phyloP scores from a whole-genome alignment of 2,113 vertebrate genomes.

The Vanacampus margaritifer region DNA sequence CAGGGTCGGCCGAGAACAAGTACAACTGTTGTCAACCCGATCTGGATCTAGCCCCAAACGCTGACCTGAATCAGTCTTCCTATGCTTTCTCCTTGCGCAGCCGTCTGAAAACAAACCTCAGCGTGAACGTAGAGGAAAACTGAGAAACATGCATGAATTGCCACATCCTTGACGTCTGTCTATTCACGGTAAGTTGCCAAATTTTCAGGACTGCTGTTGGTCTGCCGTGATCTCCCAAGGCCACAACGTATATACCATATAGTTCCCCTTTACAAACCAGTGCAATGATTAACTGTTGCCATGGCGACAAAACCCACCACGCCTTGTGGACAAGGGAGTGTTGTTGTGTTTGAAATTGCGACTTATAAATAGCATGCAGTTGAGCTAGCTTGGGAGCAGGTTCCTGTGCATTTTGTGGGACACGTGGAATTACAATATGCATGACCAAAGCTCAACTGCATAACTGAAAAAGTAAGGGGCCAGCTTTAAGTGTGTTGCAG shows the following conservation, averaged over 20 bases:
- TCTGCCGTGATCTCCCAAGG: background rate
- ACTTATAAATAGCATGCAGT: background rate
- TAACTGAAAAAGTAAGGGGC: too few relatives aligned
- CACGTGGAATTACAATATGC: background rate
- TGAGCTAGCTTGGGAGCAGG: background rate
- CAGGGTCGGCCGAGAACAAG: constrained; percentile 15
- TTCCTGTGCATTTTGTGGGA: background rate
- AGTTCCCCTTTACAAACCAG: background rate
- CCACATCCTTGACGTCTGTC: background rate
- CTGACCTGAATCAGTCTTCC: constrained; percentile 3
- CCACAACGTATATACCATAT: too few relatives aligned
- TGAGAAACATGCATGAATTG: background rate
- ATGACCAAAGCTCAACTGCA: background rate
- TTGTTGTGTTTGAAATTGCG: background rate
- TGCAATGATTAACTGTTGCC: constrained; percentile 15
- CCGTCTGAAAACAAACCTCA: background rate
- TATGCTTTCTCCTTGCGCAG: background rate
- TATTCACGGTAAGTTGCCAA: background rate
- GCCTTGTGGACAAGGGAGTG: background rate
- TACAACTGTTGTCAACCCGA: constrained; percentile 9
- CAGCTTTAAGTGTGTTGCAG: too few relatives aligned
- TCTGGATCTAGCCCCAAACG: background rate
- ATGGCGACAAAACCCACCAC: background rate
- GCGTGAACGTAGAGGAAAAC: background rate
- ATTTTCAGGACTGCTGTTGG: background rate